phyloP scores from a whole-genome alignment of 2,888 invertebrate species.

The Meganola albula region DNA sequence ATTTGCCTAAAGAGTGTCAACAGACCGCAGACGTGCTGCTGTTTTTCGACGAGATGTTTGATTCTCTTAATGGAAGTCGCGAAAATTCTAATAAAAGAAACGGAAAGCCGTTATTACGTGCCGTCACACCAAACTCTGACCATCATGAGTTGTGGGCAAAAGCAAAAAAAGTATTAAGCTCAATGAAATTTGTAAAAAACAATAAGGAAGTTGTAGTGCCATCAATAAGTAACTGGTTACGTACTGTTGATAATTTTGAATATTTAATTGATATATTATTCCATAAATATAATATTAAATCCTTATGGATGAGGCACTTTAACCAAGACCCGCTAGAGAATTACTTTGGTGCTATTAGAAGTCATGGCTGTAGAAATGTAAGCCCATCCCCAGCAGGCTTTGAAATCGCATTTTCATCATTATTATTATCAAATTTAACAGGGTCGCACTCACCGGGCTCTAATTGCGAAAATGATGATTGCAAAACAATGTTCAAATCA shows the following conservation, averaged over 20 bases:
- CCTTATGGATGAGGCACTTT: conserved; percentile 9
- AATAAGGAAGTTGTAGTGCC: background rate
- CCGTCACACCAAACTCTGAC: background rate
- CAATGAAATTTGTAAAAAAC: conserved; percentile 4
- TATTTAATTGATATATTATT: background rate
- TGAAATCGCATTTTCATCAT: conserved; percentile 6
- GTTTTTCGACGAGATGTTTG: conserved; percentile 5
- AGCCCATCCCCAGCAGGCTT: conserved; percentile 6
- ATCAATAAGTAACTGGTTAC: conserved; percentile 3
- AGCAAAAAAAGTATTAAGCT: background rate
- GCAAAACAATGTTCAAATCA: conserved; percentile 4
- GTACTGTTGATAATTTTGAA: conserved; percentile 5
- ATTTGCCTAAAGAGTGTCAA: background rate
- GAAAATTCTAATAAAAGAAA: conserved; percentile 2
- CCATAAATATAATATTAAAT: background rate
- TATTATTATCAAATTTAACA: conserved; percentile 13
- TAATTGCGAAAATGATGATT: conserved; percentile 17
- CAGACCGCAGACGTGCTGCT: conserved; percentile 1
- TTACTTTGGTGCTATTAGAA: conserved; percentile 11
- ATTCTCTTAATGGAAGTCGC: conserved; percentile 4
- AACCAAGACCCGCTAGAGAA: conserved; percentile 14
- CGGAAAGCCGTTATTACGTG: conserved; percentile 4
- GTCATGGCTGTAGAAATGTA: conserved; percentile 7
- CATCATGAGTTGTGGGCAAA: conserved; percentile 2
- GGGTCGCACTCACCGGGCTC: conserved; percentile 10